Evolutionary conservation across 2,888 invertebrate species (phyloP), one percentile per base, ranked within the genome.

Genomic region (Aporophyla nigra): DNA sequence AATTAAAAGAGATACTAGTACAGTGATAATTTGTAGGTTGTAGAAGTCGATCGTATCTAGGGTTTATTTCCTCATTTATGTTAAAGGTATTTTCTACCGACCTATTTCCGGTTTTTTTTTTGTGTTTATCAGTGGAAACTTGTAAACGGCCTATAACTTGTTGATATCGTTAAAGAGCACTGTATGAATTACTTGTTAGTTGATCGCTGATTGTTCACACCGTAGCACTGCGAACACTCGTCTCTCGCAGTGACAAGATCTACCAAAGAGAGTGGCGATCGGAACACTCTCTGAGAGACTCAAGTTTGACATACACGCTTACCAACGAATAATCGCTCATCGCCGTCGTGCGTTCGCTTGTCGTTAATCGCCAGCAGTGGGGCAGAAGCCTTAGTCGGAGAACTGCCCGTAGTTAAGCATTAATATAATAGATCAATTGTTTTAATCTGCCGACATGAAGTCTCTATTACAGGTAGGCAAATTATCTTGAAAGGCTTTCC

Each of bases 381-480:
- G 7, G 16, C 58, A 58, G 24, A 16, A 16, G 16, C 46, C n/a
- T 51, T 19, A n/a, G 12, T 63, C 12, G 33, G 54, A 27, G 33
- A 51, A 19, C 21, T 27, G 24, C 2, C 43, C 14, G 16, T 27
- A 16, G n/a, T n/a, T 16, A 59, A 2, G 10, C 10, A 46, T 46
- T 46, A 46, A 10, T 59, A 16, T 40, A 51, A 43, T 75, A 43
- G 51, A 75, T 58, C 21, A 74, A 73, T 73, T 27, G 12, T 16
- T 58, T 49, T 51, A 74, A 46, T 76, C 7, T 33, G 33, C 14
- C 40, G 24, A 16, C 21, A 54, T 24, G 40, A 33, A 62, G 62
- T 27, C 51, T 75, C 40, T 46, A 33, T 24, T 53, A 46, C 43
- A 46, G 2, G n/a, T n/a, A 33, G 12, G 24, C 51, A n/a, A 46